These are phyloP conservation scores for Aleiodes alternator DNA, from an alignment of 2,888 invertebrate genomes.

Conservation along the genomic window DNA sequence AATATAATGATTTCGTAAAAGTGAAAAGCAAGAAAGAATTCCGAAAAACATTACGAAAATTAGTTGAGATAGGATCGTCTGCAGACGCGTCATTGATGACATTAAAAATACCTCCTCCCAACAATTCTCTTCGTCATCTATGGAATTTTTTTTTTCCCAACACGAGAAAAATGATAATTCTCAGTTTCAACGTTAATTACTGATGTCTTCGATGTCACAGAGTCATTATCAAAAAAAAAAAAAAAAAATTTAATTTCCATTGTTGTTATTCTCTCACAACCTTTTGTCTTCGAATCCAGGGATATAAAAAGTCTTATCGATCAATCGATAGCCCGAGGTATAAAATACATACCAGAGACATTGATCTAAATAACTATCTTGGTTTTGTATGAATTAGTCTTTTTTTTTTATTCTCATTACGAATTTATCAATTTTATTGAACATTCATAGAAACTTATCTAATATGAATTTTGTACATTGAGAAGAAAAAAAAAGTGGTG, in stretches of 20 bases:
- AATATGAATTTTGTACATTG: too few relatives aligned
- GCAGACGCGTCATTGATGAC: slow-evolving; percentile 11
- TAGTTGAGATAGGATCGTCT: slow-evolving; percentile 15
- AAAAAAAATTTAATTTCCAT: too few relatives aligned
- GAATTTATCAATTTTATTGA: too few relatives aligned
- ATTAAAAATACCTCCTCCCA: slow-evolving; percentile 14
- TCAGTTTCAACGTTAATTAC: slow-evolving; percentile 15
- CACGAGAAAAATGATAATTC: slow-evolving; percentile 15
- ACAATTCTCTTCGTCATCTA: slow-evolving; percentile 13
- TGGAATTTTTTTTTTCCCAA: slow-evolving; percentile 20
- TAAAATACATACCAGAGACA: slow-evolving; percentile 41
- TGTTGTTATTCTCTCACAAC: too few relatives aligned
- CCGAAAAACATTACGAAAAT: slow-evolving; percentile 6
- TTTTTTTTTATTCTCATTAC: neutral
- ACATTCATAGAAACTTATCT: too few relatives aligned
- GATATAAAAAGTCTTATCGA: slow-evolving; percentile 13
- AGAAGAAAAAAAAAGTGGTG: too few relatives aligned
- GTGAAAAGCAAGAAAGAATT: slow-evolving; percentile 8
- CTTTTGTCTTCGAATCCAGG: neutral
- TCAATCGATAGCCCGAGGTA: neutral
- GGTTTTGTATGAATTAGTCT: neutral
- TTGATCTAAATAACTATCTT: slow-evolving; percentile 52
- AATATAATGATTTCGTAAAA: neutral
- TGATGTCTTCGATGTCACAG: neutral
- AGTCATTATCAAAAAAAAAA: neutral